These are phyloP conservation scores for Ptychobarbus kaznakovi DNA, from an alignment of 2,797 vertebrate genomes.

Conservation along the genomic window DNA sequence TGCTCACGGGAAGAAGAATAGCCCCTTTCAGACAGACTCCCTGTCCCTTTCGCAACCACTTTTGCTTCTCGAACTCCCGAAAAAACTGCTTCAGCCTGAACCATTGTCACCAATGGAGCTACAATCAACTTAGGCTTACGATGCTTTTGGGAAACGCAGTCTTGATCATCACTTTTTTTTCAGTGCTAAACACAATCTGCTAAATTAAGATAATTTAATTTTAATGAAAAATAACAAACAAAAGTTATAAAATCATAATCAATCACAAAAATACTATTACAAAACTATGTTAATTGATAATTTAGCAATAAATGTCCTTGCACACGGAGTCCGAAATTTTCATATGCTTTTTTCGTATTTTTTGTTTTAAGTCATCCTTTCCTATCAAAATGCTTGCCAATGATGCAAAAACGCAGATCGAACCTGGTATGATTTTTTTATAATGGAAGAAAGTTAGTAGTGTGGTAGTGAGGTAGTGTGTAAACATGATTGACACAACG, in stretches of 20 bases:
- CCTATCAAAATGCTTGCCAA: too few species aligned
- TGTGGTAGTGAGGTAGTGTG: too few species aligned
- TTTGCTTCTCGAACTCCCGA: slow-evolving; percentile 9
- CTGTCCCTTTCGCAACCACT: slow-evolving; percentile 62
- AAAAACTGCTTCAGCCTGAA: slow-evolving; percentile 59
- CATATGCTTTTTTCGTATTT: too few species aligned
- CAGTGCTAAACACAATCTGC: not conserved
- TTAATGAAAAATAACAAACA: not conserved
- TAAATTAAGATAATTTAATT: not conserved
- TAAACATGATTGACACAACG: too few species aligned
- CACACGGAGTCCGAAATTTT: too few species aligned
- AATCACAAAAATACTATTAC: too few species aligned
- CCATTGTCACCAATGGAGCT: not conserved
- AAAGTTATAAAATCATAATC: not conserved
- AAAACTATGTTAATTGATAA: not conserved
- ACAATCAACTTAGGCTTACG: not conserved
- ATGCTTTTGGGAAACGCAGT: too few species aligned
- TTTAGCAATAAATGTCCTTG: not conserved
- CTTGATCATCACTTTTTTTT: too few species aligned
- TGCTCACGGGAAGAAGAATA: slow-evolving; percentile 67
- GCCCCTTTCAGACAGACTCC: slow-evolving; percentile 66
- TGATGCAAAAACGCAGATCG: too few species aligned
- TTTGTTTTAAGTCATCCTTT: too few species aligned
- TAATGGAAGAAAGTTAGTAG: too few species aligned
- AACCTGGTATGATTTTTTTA: too few species aligned